Evolutionary conservation across 2,888 invertebrate genomes (phyloP), one percentile per base, ranked within the genome.

Genomic region (Epicampocera succincta): DNA sequence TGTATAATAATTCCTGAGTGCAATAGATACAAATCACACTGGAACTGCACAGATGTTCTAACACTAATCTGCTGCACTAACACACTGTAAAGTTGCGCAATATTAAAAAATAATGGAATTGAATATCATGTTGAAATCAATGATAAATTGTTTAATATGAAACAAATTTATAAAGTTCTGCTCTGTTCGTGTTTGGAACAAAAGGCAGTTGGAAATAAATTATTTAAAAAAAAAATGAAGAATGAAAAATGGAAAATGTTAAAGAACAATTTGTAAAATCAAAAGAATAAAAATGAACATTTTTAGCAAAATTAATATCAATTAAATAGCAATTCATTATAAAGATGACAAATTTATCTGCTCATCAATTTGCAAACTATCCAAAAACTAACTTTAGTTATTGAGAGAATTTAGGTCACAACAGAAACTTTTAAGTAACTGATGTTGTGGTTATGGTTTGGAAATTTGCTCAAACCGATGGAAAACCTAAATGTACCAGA

Each of bases 41-140:
- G 29, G 13, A 69, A 58, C 48, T 74, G 63, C 82, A 78, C 82
- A 82, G 77, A 58, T 82, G 82, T 65, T 78, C 12, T 8, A 46
- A 75, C 56, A 58, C 19, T 17, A 61, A 19, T 74, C 40, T 17
- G 13, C 40, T 17, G 13, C 40, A 48, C 56, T 40, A 38, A 38
- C 17, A 61, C 33, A 11, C 21, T 54, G n/a, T 44, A 50, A 15
- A 66, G 60, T 60, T 66, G n/a, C 56, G 69, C 63, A 78, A 60
- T 69, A 63, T 77, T 74, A 65, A 12, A 38, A 38, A 66, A 61
- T 56, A 63, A 33, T 33, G 8, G 65, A 69, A 77, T 65, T 38
- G 17, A 78, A 80, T 66, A 74, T 78, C 60, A 78, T 78, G 60
- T 74, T 82, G 48, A 74, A 78, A 82, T 82, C 82, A 82, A 74